Evolutionary conservation across 1,140 invertebrate genomes (phyloP).

Genomic region (Trichoplusia ni): DNA sequence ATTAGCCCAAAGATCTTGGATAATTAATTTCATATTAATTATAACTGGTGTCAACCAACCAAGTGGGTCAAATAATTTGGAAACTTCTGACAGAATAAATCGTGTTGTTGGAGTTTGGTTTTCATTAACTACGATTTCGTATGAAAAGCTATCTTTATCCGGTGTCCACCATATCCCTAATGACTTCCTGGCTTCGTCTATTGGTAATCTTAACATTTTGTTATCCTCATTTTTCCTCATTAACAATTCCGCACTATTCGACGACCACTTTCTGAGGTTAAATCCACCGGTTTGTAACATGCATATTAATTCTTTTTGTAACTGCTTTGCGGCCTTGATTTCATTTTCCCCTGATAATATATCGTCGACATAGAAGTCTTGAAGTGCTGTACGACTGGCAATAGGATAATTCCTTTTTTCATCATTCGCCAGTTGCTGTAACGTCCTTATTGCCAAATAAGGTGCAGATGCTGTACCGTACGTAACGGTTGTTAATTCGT

Average conservation of each 20-base stretch:
- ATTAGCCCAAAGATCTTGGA: slow-evolving; percentile 64
- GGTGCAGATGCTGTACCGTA: too few relatives aligned
- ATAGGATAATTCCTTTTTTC: slow-evolving; percentile 1
- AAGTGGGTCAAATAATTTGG: too few relatives aligned
- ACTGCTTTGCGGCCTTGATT: slow-evolving; percentile 33
- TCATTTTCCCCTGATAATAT: background rate
- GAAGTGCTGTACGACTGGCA: slow-evolving; percentile 1
- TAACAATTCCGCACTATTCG: slow-evolving; percentile 20
- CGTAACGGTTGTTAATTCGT: background rate
- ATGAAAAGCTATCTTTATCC: too few relatives aligned
- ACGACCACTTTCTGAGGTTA: slow-evolving; percentile 34
- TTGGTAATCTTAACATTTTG: background rate
- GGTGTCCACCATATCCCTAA: slow-evolving; percentile 22
- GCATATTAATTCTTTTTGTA: slow-evolving; percentile 18
- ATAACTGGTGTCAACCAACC: too few relatives aligned
- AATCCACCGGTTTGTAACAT: slow-evolving; percentile 29
- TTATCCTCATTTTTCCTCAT: slow-evolving; percentile 10
- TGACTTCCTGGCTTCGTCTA: slow-evolving; percentile 23
- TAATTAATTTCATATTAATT: slow-evolving; percentile 65
- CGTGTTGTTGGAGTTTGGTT: slow-evolving; percentile 16
- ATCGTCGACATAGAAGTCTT: slow-evolving; percentile 28
- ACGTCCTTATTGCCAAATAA: background rate
- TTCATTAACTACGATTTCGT: background rate
- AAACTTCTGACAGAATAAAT: slow-evolving; percentile 29
- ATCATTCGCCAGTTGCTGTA: slow-evolving; percentile 25